Evolutionary conservation across 2,888 invertebrate genomes (phyloP).

Genomic region (Seira sanloemensis): DNA sequence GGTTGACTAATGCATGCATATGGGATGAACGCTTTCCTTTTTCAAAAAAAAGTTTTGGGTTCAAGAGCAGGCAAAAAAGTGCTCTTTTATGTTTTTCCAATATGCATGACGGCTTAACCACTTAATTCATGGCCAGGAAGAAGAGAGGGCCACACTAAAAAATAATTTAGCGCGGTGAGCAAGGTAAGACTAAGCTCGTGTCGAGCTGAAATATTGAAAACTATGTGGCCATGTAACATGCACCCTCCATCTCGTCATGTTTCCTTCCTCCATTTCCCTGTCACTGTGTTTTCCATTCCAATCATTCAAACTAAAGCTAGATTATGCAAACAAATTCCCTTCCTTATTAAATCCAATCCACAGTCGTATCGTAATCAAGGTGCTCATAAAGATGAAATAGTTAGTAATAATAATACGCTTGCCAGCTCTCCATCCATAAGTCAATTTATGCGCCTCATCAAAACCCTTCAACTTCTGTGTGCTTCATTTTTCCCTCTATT

Average conservation of each 20-base stretch:
- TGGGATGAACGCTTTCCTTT: conserved; percentile 2
- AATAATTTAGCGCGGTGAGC: background rate
- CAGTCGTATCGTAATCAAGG: conserved; percentile 52
- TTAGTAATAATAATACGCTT: conserved; percentile 9
- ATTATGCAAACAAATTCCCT: conserved; percentile 16
- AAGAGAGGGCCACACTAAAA: background rate
- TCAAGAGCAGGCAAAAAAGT: background rate
- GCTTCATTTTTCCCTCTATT: background rate
- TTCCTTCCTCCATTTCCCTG: background rate
- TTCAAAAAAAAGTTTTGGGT: no score
- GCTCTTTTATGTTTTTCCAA: background rate
- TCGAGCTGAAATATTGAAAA: background rate
- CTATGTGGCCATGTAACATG: no score
- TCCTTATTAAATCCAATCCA: conserved; percentile 6
- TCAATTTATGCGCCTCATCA: conserved; percentile 40
- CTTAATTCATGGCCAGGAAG: background rate
- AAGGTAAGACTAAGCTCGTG: background rate
- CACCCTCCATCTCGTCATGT: no score
- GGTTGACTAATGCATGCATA: background rate
- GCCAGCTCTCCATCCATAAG: conserved; percentile 35
- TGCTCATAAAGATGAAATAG: conserved; percentile 19
- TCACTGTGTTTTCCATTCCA: conserved; percentile 21
- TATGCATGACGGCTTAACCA: conserved; percentile 2
- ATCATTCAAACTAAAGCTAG: background rate
- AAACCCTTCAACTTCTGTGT: conserved; percentile 28